These are phyloP conservation scores for Portunus trituberculatus DNA, from an alignment of 1,140 invertebrate genomes.

Conservation along the genomic window DNA sequence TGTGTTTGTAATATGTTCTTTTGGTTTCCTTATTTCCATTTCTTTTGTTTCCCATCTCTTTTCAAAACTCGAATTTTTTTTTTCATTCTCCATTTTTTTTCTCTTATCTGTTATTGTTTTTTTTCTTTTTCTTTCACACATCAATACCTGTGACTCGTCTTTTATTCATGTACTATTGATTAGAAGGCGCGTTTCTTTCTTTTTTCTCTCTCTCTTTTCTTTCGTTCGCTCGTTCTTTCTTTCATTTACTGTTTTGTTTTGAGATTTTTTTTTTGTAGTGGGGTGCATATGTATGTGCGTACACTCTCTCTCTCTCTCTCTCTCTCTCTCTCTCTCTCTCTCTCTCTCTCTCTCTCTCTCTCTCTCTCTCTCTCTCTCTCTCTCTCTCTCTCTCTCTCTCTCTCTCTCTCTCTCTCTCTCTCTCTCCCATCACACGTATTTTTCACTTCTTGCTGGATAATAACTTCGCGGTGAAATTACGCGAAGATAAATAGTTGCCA, in stretches of 20 bases:
- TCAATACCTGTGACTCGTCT: background rate
- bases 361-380: constrained; percentile 8
- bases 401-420: constrained; percentile 17
- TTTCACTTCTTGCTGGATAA: background rate
- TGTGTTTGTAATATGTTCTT: background rate
- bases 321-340: background rate
- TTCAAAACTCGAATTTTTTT: background rate
- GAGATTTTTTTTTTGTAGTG: background rate
- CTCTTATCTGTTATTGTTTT: background rate
- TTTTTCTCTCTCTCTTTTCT: background rate
- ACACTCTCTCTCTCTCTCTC: background rate
- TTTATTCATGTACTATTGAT: background rate
- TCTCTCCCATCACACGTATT: background rate
- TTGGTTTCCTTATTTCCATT: background rate
- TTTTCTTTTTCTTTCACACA: background rate
- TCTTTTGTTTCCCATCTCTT: background rate
- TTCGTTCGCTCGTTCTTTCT: background rate
- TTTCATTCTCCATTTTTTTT: background rate
- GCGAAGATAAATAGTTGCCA: constrained; percentile 3
- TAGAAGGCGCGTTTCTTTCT: background rate
- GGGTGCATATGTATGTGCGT: background rate
- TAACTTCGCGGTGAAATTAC: constrained; percentile 3
- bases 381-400: constrained; percentile 17
- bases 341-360: background rate
- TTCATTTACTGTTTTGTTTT: too few species aligned